These are phyloP conservation scores for Chaenodraco wilsoni DNA, from an alignment of 2,797 vertebrate genomes.

Conservation along the genomic window DNA sequence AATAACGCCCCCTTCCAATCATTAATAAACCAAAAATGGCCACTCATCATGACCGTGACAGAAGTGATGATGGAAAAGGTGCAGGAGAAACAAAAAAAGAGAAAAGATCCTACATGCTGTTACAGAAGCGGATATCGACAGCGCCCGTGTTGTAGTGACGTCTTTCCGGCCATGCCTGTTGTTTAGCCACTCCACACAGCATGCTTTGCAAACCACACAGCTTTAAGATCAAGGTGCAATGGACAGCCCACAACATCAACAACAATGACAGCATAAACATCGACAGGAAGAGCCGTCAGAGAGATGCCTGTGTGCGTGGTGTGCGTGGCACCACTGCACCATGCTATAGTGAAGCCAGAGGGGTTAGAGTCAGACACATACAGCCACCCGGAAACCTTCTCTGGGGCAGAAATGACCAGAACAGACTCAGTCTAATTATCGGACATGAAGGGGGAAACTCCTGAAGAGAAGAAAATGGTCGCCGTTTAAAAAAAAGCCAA, in stretches of 20 bases:
- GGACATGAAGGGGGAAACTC: constrained; percentile 69
- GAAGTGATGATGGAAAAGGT: constrained; percentile 69
- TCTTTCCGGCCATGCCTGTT: constrained; percentile 75
- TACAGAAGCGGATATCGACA: constrained; percentile 66
- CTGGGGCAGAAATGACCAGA: constrained; percentile 63
- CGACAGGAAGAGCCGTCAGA: constrained; percentile 62
- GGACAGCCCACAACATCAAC: constrained; percentile 75
- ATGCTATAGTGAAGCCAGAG: constrained; percentile 76
- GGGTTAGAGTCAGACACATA: constrained; percentile 68
- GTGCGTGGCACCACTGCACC: constrained; percentile 67
- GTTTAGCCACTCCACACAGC: constrained; percentile 75
- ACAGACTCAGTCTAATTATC: constrained; percentile 70
- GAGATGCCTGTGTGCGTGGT: constrained; percentile 59
- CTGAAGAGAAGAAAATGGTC: constrained; percentile 61
- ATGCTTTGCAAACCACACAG: constrained; percentile 80
- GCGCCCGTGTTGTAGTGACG: constrained; percentile 47
- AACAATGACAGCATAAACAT: constrained; percentile 59
- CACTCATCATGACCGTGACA: constrained; percentile 71
- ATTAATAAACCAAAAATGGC: constrained; percentile 62
- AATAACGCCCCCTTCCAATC: constrained; percentile 54
- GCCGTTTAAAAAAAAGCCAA: constrained; percentile 28
- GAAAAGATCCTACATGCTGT: constrained; percentile 77
- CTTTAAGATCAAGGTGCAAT: constrained; percentile 75
- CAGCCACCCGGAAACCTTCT: constrained; percentile 66
- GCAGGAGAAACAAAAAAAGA: constrained; percentile 52